Percentiles rank a stretch among this genome's conserved stretches.
These are phyloP conservation scores for Indicator maculatus DNA, from an alignment of 2,113 vertebrate species.

Conservation along the genomic window DNA sequence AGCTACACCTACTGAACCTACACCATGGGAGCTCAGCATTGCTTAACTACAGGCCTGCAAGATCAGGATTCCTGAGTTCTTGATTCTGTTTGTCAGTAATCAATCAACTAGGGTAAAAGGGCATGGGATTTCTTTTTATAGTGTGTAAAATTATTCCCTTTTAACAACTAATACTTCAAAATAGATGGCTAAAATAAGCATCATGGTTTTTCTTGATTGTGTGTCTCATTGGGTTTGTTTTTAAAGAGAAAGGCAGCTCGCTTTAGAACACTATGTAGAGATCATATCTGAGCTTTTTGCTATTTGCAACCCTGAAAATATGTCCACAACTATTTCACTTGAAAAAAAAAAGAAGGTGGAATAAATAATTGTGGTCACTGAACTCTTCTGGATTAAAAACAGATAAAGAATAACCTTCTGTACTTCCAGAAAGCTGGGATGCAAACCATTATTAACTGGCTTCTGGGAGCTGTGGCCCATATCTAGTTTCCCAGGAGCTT, in stretches of 20 bases:
- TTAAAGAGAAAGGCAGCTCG: neutral
- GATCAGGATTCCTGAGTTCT: neutral
- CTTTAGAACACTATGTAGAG: neutral
- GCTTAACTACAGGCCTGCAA: neutral
- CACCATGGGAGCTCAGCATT: neutral
- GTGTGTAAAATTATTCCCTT: neutral
- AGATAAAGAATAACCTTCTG: neutral
- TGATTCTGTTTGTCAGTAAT: neutral
- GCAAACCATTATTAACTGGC: neutral
- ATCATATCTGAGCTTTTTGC: neutral
- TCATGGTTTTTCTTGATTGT: neutral
- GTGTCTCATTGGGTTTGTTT: neutral
- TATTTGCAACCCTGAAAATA: neutral
- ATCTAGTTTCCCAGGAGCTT: neutral
- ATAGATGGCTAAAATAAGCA: neutral
- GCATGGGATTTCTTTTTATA: neutral
- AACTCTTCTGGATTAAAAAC: neutral
- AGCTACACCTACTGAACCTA: too few relatives aligned
- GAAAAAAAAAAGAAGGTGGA: neutral
- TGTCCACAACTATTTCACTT: neutral
- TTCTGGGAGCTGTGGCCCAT: neutral
- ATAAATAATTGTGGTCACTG: neutral
- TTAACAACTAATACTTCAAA: neutral
- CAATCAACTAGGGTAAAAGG: neutral
- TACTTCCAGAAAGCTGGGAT: neutral